These are phyloP conservation scores for Protosalanx chinensis DNA, from an alignment of 2,797 vertebrate genomes.

Conservation along the genomic window DNA sequence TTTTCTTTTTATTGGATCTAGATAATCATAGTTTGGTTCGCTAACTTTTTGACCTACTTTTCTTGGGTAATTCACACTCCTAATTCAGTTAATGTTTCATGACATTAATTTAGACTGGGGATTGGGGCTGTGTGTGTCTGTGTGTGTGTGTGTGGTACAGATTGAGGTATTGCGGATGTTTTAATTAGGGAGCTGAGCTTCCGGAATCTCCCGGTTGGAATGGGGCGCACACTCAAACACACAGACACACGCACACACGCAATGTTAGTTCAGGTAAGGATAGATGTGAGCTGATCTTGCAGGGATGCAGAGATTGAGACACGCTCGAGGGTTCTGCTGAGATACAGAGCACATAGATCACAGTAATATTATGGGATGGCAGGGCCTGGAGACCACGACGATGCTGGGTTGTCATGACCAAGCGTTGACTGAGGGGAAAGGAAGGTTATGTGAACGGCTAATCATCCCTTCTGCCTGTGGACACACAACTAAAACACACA, in stretches of 20 bases:
- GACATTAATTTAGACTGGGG: constrained; percentile 19
- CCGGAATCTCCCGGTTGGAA: background rate
- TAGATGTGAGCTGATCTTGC: background rate
- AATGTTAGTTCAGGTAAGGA: background rate
- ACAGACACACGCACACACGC: constrained; percentile 17
- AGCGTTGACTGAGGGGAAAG: too few species aligned
- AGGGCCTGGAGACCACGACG: too few species aligned
- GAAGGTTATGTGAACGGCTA: too few species aligned
- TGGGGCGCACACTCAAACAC: constrained; percentile 9
- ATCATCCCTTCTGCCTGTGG: background rate
- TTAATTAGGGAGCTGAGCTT: constrained; percentile 10
- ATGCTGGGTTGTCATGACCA: too few species aligned
- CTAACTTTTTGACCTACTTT: constrained; percentile 30
- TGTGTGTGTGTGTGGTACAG: constrained; percentile 17
- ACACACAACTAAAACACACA: background rate
- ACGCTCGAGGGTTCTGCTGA: background rate
- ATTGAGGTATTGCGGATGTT: background rate
- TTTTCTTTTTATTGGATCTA: background rate
- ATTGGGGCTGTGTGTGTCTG: constrained; percentile 7
- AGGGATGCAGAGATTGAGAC: background rate
- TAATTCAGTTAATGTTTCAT: constrained; percentile 30
- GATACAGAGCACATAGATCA: background rate
- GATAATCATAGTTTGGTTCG: constrained; percentile 14
- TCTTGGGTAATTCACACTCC: constrained; percentile 12
- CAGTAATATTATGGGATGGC: too few species aligned